Evolutionary conservation across 2,888 invertebrate species (phyloP), one percentile per base, ranked within the genome.

Genomic region (Tetheella fluctuosa): DNA sequence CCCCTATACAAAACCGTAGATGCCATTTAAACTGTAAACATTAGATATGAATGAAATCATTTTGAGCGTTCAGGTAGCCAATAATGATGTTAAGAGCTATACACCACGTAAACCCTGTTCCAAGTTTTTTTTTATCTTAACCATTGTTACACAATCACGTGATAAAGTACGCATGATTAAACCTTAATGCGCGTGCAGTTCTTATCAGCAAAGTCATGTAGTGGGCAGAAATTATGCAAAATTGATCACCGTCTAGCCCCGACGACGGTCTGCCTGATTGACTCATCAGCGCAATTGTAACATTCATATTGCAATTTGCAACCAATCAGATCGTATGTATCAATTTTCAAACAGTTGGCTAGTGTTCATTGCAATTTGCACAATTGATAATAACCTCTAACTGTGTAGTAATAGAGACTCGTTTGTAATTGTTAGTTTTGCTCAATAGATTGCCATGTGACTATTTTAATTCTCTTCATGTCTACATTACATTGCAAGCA

Each of bases 271-370:
- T 8, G 25, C 20, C 17, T 59, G 65, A 72, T 69, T 61, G 68
- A 71, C 53, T 62, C 53, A 57, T 65, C 69, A 62, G 54, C 69
- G 60, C 69, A 69, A 71, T 69, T 71, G 68, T 61, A 48, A 48
- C 57, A 66, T n/a, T n/a, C n/a, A n/a, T 64, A 65, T 69, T 65
- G 72, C 62, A 69, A 52, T 62, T 69, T 65, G 72, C 62, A 69
- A 52, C 66, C 68, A 69, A 71, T 69, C 69, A 61, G 54, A 34
- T 68, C 57, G 60, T 61, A 56, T 62, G 69, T 60, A 69, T 60
- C 72, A 71, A 71, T 71, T 71, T 71, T 57, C 55, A 20, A 34
- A 30, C 34, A 20, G 20, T 20, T 10, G 37, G 20, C 23, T 12
- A 1, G 34, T 37, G 55, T 37, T 34, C 20, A 20, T 30, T 37